Evolutionary conservation across 1,140 invertebrate species (phyloP).

Genomic region (Homarus americanus): DNA sequence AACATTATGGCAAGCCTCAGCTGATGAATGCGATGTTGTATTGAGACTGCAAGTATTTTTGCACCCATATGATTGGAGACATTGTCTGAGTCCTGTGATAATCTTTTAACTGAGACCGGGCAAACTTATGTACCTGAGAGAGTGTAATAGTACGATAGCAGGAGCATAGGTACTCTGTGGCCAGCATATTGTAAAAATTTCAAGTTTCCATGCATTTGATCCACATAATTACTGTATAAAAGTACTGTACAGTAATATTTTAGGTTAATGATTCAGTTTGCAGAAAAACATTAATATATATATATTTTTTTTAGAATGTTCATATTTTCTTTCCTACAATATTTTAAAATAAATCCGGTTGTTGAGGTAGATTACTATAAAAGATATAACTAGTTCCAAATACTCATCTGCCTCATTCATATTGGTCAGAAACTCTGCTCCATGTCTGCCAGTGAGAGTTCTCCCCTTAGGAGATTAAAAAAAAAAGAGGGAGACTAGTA

Average conservation of each 20-base stretch:
- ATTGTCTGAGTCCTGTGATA: conserved; percentile 73
- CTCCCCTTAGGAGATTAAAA: conserved; percentile 29
- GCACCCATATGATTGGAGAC: conserved; percentile 55
- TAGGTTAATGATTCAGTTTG: not conserved
- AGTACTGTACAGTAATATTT: not conserved
- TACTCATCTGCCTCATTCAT: not conserved
- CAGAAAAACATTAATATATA: not conserved
- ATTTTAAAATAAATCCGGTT: not conserved
- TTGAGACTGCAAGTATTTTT: not conserved
- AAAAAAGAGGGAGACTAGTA: conserved; percentile 43
- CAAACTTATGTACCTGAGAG: conserved; percentile 71
- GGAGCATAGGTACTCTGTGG: conserved; percentile 54
- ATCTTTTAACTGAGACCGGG: conserved; percentile 64
- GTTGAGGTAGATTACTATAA: not conserved
- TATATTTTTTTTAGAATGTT: conserved; percentile 2
- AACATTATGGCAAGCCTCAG: conserved; percentile 70
- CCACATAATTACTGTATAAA: not conserved
- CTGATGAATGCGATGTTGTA: conserved; percentile 64
- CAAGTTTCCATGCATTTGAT: not conserved
- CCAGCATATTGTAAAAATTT: conserved; percentile 11
- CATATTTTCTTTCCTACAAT: no score
- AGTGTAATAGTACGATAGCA: conserved; percentile 71
- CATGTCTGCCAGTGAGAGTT: conserved; percentile 39
- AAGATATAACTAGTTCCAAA: no score
- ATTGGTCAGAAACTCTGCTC: conserved; percentile 45